Evolutionary conservation across 2,888 invertebrate species (phyloP).

Genomic region (Machimus rusticus): DNA sequence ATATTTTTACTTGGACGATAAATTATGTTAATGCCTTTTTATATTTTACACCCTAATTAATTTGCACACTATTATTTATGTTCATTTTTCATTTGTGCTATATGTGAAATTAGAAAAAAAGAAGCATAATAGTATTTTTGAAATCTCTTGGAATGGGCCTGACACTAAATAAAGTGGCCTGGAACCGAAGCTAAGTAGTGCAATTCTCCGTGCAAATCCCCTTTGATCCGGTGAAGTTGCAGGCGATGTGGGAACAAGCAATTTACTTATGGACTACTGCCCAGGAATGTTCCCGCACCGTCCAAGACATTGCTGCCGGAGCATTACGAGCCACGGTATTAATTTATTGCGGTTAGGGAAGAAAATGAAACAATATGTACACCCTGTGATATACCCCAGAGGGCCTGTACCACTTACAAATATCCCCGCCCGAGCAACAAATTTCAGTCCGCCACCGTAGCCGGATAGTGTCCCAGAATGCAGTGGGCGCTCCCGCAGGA

Average conservation of each 20-base stretch:
- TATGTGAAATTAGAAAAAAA: too few species aligned
- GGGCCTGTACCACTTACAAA: neutral
- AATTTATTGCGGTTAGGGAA: slow-evolving; percentile 15
- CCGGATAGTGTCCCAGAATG: slow-evolving; percentile 10
- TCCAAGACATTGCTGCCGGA: neutral
- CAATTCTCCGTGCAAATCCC: neutral
- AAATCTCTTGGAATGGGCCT: too few species aligned
- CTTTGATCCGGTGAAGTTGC: neutral
- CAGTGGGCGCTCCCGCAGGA: neutral
- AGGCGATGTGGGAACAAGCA: neutral
- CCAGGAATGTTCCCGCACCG: neutral
- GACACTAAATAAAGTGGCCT: neutral
- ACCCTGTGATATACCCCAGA: neutral
- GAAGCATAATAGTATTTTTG: too few species aligned
- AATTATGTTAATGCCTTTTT: too few species aligned
- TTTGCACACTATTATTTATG: too few species aligned
- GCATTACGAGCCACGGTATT: neutral
- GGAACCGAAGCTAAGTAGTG: neutral
- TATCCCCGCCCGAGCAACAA: neutral
- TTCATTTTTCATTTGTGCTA: too few species aligned
- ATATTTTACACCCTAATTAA: too few species aligned
- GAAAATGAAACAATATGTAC: slow-evolving; percentile 30
- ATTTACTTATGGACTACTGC: slow-evolving; percentile 5
- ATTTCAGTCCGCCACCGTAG: neutral
- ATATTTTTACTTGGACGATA: too few species aligned